Evolutionary conservation across 2,113 vertebrate genomes (phyloP), one percentile per base, ranked within the genome.

Genomic region (Macquaria australasica): DNA sequence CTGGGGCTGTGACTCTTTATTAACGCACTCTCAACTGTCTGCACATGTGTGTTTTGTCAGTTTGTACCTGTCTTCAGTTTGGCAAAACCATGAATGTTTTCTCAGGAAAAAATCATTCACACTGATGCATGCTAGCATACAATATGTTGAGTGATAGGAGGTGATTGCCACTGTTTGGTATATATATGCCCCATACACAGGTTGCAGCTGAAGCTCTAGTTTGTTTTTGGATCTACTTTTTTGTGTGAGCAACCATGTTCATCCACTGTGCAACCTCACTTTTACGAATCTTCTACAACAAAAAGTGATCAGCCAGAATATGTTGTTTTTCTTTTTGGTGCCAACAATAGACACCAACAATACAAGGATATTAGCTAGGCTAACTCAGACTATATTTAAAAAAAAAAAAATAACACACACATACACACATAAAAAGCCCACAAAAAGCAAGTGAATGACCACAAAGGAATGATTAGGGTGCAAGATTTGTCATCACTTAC

Each of bases 1-100:
- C 41, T 20, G 15, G 31, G 41, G 31, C 66, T 58, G 77, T 50
- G 67, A 55, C 15, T 68, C 78, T 82, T 76, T 21, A 31, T 60
- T n/a, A 63, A 68, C 53, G 31, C 68, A n/a, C 53, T 18, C 41
- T 7, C 0, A 15, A 37, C 6, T 39, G 20, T 25, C 34, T 56
- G 45, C 41, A 28, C 60, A 14, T n/a, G 50, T 4, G 34, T 34
- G 39, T 37, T 48, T 18, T 60, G 15, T 62, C 16, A 16, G 43
- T 62, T 7, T 64, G 63, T 28, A 1, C 53, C 21, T 45, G 56
- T 34, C 21, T 11, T 73, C 21, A 16, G 45, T 48, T 70, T 34
- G 45, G 31, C 43, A 58, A 31, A 63, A 48, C 2, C 9, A 18
- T 6, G 6, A 74, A 28, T 20, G 45, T 34, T 21, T 21, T 81